Base-by-base conservation (phyloP, 2,113 vertebrate genomes). In the Mustela lutreola region DNA sequence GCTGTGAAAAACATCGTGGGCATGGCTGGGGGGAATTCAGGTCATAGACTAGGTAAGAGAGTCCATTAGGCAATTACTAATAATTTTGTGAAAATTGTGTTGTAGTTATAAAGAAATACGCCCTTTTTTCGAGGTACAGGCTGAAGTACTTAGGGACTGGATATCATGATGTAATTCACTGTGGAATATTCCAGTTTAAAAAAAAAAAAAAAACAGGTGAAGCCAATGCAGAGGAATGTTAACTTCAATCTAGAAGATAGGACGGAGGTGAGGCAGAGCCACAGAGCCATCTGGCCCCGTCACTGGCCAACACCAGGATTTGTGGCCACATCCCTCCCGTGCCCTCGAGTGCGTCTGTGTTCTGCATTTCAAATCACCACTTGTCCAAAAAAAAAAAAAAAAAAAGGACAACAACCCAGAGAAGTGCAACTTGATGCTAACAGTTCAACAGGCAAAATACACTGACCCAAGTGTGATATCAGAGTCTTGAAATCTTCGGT, bases 1-100 rank as follows among this genome's bases (percentile, higher is more conserved):
- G 31, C 10, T 73, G 9, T 62, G 78, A 96, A 89, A 80, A 62
- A 67, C 86, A 94, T 67, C 36, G 85, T n/a, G 63, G 83, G 91
- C 75, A 48, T 50, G 50, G n/a, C 9, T 50, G 15, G 36, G 56
- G 56, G 2, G 78, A 48, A 95, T 33, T 89, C 76, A 75, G 79
- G 65, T 80, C 92, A 94, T 63, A 53, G 82, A 78, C 33, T 14
- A 63, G 60, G 62, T 92, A 80, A 82, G 1, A 42, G 21, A 79
- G 73, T 62, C 90, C 90, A 94, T 73, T 62, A 36, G 21, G 58
- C 87, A 92, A 71, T 87, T 36, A 87, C 2, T 58, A 62, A 33
- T 83, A 58, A 86, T 92, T 96, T 75, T 78, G 75, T 90, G 48
- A 95, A 89, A 91, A 80, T 0, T 42, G 19, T 15, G 24, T 11